Evolutionary conservation across 2,113 vertebrate genomes (phyloP).

Genomic region (Clupea harengus): DNA sequence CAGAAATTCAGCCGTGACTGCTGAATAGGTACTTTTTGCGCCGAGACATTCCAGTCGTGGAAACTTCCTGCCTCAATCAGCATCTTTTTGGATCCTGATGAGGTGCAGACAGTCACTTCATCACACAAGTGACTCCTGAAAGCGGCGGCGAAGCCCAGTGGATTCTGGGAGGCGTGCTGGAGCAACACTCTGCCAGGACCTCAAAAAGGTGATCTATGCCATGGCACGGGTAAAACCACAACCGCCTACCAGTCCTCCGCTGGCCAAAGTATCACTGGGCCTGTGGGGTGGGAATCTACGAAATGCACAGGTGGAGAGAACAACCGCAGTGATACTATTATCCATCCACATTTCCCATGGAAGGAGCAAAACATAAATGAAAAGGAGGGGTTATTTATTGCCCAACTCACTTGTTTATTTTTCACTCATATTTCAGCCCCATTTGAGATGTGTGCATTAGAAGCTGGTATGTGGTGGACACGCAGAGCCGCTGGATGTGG

Average conservation of each 20-base stretch:
- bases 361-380: neutral
- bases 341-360: neutral
- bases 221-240: neutral
- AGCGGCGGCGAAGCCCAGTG: neutral
- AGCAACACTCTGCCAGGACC: neutral
- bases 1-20: neutral
- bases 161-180: neutral
- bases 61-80: conserved; percentile 8
- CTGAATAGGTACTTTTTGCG: neutral
- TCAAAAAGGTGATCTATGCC: neutral
- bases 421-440: neutral
- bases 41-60: neutral
- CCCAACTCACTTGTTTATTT: neutral
- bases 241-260: neutral
- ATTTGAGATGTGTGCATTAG: neutral
- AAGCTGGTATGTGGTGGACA: neutral
- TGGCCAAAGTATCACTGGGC: neutral
- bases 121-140: conserved; percentile 1
- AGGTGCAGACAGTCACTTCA: conserved; percentile 23
- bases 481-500: neutral
- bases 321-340: neutral
- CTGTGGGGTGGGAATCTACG: neutral
- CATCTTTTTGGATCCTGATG: neutral
- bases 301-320: neutral
- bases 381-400: neutral